phyloP scores from a whole-genome alignment of 2,797 vertebrate species.

The Lagorchestes hirsutus region DNA sequence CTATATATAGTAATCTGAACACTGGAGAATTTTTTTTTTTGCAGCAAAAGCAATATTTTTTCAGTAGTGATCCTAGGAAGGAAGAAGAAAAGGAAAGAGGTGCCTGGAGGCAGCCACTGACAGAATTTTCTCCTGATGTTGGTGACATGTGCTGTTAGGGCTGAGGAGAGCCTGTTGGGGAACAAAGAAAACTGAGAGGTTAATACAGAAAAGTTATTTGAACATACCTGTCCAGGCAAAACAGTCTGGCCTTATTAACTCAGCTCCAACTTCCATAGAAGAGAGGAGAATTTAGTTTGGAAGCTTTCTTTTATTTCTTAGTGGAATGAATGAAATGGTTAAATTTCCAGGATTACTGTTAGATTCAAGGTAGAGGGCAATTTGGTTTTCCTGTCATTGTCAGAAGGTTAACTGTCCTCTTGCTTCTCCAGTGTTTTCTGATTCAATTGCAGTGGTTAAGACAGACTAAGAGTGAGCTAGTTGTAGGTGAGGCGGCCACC shows the following conservation, averaged over 20 bases:
- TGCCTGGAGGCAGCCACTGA: background rate
- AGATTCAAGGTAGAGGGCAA: conserved; percentile 2
- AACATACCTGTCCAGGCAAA: background rate
- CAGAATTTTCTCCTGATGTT: background rate
- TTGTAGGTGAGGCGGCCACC: background rate
- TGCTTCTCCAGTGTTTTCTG: background rate
- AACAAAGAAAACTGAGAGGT: conserved; percentile 35
- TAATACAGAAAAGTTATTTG: background rate
- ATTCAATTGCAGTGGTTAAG: rapidly evolving
- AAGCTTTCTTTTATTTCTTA: background rate
- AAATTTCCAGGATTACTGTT: conserved; percentile 13
- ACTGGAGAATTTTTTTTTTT: background rate
- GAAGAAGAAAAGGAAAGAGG: conserved; percentile 18
- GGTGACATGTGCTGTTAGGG: background rate
- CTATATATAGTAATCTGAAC: background rate
- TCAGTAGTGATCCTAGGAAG: conserved; percentile 9
- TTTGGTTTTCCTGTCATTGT: conserved; percentile 36
- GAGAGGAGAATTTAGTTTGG: background rate
- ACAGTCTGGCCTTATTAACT: background rate
- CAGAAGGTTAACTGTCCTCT: background rate
- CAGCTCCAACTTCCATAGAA: background rate
- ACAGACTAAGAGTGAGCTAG: background rate
- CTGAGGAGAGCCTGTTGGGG: background rate
- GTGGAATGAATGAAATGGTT: background rate
- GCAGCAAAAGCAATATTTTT: background rate